These are phyloP conservation scores for Tipula vernalis DNA, from an alignment of 2,888 invertebrate genomes.

Conservation along the genomic window DNA sequence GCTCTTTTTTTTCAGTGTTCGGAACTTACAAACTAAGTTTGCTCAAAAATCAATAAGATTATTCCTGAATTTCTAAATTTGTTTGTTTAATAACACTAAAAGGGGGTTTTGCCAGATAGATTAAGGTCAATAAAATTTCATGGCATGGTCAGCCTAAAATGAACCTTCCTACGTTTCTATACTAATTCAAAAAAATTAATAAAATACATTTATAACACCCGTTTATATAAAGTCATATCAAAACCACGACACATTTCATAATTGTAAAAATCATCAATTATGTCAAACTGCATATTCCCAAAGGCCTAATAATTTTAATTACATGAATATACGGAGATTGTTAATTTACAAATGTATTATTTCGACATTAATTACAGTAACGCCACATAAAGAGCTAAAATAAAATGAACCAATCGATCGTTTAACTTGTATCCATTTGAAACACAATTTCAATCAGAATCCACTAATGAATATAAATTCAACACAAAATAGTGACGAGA, in stretches of 20 bases:
- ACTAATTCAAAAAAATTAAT: too few species aligned
- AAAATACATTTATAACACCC: too few species aligned
- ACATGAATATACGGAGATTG: neutral
- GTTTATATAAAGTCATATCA: neutral
- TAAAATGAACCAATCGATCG: neutral
- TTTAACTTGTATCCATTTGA: neutral
- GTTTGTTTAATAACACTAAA: too few species aligned
- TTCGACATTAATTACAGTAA: neutral
- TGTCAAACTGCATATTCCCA: neutral
- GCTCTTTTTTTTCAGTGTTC: too few species aligned
- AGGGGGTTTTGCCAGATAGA: too few species aligned
- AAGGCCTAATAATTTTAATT: neutral
- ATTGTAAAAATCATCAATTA: neutral
- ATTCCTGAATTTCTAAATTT: too few species aligned
- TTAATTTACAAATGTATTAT: neutral
- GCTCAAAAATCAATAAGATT: too few species aligned
- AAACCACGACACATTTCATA: neutral
- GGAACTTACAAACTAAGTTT: too few species aligned
- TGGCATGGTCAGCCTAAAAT: too few species aligned
- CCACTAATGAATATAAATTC: neutral
- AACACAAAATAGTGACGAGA: neutral
- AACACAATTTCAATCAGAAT: neutral
- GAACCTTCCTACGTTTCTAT: too few species aligned
- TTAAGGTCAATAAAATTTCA: too few species aligned
- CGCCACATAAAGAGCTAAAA: neutral